Evolutionary conservation across 92 coral and sea anemone species (phyloP), one percentile per base, ranked within the genome.

Genomic region (Chrysogorgia sp.): DNA sequence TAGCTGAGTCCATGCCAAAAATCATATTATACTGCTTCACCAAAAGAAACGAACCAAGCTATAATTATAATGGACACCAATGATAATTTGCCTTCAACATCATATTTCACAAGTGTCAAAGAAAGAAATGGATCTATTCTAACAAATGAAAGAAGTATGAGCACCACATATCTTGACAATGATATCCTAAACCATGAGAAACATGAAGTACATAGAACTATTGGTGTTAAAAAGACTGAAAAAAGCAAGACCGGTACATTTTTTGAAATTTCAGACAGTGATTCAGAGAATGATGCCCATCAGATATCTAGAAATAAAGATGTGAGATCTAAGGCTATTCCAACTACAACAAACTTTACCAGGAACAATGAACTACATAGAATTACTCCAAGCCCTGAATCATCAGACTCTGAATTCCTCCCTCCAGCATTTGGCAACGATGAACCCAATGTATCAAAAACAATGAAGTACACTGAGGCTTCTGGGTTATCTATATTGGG

Each of bases 351-450:
- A 26, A 25, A 21, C 0, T 2, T 2, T 0, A n/a, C 6, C 0
- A 22, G 58, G 20, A 26, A 52, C 2, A 34, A 3, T 64, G 0
- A 7, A 28, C 40, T 30, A 17, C 25, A 35, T 25, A 14, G 58
- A 7, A 26, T n/a, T n/a, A n/a, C 63, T 0, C 25, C 65, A 8
- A 72, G 79, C 29, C 79, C 79, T 4, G 79, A 72, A 6, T 72
- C n/a, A n/a, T n/a, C 79, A 14, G 79, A 72, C 24, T 69, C 76
- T 24, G 79, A 72, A 53, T 25, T 56, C 3, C 22, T 72, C 30
- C 20, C 25, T 28, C 64, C 79, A 72, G 79, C 53, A 34, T 72
- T 72, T 72, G 79, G 35, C 21, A 34, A 53, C 55, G 30, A 72
- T 15, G 21, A 47, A 47, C 2, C 17, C 15, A 15, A 47, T 47